Evolutionary conservation across 2,888 invertebrate species (phyloP).

Genomic region (Thysanoteuthis rhombus): DNA sequence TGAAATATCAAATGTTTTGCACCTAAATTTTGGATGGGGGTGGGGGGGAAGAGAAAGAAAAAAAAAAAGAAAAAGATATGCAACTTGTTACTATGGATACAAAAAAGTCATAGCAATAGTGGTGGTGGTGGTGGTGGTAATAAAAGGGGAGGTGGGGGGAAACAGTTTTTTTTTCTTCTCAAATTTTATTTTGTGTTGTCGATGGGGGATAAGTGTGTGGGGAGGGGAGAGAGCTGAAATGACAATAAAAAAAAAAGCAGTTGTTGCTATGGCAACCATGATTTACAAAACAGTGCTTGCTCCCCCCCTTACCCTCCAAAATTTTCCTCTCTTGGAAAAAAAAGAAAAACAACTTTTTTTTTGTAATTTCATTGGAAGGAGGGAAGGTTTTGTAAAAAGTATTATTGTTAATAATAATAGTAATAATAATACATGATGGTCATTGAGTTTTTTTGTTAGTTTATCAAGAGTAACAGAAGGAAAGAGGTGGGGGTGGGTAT

Average conservation of each 20-base stretch:
- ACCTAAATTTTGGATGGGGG: neutral
- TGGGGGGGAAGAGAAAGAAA: neutral
- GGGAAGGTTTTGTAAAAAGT: neutral
- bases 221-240: neutral
- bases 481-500: neutral
- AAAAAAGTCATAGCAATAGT: constrained; percentile 13
- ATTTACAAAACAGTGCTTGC: neutral
- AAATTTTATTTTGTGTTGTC: neutral
- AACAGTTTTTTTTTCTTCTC: neutral
- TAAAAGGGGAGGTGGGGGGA: neutral
- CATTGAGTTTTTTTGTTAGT: constrained; percentile 1
- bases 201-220: neutral
- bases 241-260: constrained; percentile 18
- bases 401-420: neutral
- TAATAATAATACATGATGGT: constrained; percentile 17
- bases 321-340: neutral
- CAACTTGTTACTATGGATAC: neutral
- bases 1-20: neutral
- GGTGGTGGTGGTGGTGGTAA: neutral
- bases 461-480: neutral
- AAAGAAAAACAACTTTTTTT: neutral
- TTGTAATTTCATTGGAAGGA: neutral
- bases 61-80: neutral
- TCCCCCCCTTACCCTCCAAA: neutral
- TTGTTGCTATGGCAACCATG: neutral